phyloP scores from a whole-genome alignment of 2,797 vertebrate species.

The Sebastes steindachneri region DNA sequence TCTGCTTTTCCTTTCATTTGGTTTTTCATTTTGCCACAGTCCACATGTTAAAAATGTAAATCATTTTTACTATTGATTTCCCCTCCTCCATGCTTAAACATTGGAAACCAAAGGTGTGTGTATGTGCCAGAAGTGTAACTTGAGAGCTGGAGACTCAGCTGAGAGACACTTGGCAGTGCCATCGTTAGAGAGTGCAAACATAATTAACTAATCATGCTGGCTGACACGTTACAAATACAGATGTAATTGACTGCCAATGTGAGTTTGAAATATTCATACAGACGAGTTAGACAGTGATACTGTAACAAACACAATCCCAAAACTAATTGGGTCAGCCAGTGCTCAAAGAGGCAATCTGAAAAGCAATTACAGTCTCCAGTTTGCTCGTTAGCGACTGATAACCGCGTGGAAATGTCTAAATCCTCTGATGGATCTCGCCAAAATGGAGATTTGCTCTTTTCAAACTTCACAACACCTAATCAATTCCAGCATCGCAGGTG shows the following conservation, averaged over 20 bases:
- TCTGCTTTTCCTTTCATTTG: background rate
- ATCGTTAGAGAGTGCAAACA: constrained; percentile 63
- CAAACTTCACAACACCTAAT: constrained; percentile 50
- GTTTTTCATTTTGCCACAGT: constrained; percentile 7
- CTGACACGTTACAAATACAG: constrained; percentile 75
- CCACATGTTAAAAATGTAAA: constrained; percentile 44
- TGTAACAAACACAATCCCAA: constrained; percentile 72
- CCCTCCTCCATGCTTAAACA: constrained; percentile 17
- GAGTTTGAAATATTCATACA: constrained; percentile 76
- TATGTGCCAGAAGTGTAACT: background rate
- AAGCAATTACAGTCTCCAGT: constrained; percentile 75
- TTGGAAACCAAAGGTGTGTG: constrained; percentile 12
- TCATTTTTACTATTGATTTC: constrained; percentile 52
- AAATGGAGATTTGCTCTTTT: constrained; percentile 50
- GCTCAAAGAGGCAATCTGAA: constrained; percentile 75
- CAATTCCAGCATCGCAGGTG: constrained; percentile 54
- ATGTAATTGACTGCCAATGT: constrained; percentile 76
- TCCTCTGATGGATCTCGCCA: constrained; percentile 42
- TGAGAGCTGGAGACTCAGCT: constrained; percentile 13
- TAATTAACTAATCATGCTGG: constrained; percentile 76
- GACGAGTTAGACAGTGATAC: constrained; percentile 68
- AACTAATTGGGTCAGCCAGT: constrained; percentile 78
- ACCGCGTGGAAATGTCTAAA: constrained; percentile 50
- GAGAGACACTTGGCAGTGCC: constrained; percentile 42
- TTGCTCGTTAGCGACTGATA: constrained; percentile 60